phyloP scores from a whole-genome alignment of 2,113 vertebrate species.

The Megalops atlanticus region DNA sequence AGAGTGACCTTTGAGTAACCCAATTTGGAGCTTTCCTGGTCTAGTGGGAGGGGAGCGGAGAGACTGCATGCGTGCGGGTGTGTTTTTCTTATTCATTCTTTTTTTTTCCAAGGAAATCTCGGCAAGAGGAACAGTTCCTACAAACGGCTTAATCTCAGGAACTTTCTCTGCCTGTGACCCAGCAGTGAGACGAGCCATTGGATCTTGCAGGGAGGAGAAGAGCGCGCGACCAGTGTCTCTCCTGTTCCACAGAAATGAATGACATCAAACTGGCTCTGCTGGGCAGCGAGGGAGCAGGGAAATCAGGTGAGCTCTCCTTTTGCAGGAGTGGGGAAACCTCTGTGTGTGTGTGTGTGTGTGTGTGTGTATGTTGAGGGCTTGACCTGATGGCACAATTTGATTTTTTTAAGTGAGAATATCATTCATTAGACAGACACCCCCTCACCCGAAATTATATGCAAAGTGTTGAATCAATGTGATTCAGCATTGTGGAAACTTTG shows the following conservation, averaged over 20 bases:
- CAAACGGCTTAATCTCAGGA: neutral
- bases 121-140: neutral
- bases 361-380: neutral
- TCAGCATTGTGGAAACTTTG: neutral
- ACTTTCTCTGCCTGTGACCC: neutral
- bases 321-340: neutral
- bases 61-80: neutral
- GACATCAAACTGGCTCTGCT: conserved; percentile 73
- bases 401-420: neutral
- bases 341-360: neutral
- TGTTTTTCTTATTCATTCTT: neutral
- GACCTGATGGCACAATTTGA: neutral
- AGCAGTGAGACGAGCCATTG: neutral
- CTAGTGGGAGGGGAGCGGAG: conserved; percentile 13
- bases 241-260: conserved; percentile 57
- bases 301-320: conserved; percentile 64
- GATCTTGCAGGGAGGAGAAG: neutral
- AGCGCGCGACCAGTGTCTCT: neutral
- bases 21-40: neutral
- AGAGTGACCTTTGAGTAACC: conserved; percentile 10
- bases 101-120: neutral
- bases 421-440: neutral
- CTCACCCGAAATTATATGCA: neutral
- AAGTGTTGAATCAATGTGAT: neutral
- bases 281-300: conserved; percentile 69